Base-by-base conservation (phyloP, 2,113 vertebrate genomes). In the Phoenicopterus ruber region DNA sequence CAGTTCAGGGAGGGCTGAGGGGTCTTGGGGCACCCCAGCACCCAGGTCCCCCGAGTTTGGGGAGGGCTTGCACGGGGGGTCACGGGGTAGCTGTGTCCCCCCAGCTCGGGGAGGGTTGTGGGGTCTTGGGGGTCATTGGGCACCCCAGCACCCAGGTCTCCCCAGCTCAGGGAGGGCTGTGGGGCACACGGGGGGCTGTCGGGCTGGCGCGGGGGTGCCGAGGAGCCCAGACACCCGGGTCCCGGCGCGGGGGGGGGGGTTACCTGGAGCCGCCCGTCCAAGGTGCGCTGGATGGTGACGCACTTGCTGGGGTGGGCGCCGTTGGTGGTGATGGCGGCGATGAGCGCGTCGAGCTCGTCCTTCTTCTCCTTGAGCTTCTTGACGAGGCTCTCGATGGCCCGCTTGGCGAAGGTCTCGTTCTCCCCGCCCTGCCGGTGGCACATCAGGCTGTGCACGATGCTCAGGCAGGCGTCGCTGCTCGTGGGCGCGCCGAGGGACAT, bases 401-500 rank as follows among this genome's bases (percentile, higher is more conserved):
- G 95, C 79, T 98, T 98, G 93, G 98, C 98, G 7, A 98, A 98
- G 93, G 98, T 97, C 90, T 98, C 98, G 36, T 98, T 98, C 94
- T 98, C 98, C 5, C 98, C 98, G 4, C 98, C 98, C 96, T 99
- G 98, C 86, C 98, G 97, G 95, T 99, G 98, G 97, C 98, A 98
- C 98, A 99, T 98, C 77, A 99, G 98, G 94, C 98, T 99, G 97
- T 98, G 98, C 93, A 99, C 98, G 80, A 99, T 98, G 97, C 98
- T 98, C 90, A 98, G 98, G 95, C 98, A 98, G 73, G 98, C 98
- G 29, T 98, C 98, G 36, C 96, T 98, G 94, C 98, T 98, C 93
- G 94, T 98, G 6, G 98, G 98, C 94, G 93, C 97, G 88, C 97
- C 98, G 50, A 96, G 85, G 94, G 96, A 91, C 97, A 98, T 97